Base-by-base conservation (phyloP, 2,113 vertebrate species). In the Rhinichthys klamathensis region DNA sequence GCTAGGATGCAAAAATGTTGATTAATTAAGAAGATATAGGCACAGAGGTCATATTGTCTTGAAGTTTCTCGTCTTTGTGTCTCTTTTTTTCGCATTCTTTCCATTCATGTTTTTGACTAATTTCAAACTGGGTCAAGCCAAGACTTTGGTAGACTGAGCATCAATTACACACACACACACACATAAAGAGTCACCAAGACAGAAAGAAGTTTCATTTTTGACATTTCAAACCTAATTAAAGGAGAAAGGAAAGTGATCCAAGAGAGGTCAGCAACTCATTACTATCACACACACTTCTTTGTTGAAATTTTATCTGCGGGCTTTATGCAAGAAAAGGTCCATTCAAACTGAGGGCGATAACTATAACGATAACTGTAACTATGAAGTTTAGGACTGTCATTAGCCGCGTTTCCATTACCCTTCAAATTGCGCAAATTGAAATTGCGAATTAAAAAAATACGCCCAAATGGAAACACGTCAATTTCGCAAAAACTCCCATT, bases 141-240 rank as follows among this genome's bases (percentile, higher is more conserved):
- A 46, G 49, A 82, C 51, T 77, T 56, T 35, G 23, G 27, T 67
- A 73, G 35, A 78, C 41, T n/a, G 41, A 74, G 46, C 56, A 35
- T 69, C 83, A 54, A 81, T 44, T 49, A 41, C 38, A 41, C 8
- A 56, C 54, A 54, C 18, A 61, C 41, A n/a, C n/a, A n/a, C n/a
- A 27, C 84, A 86, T 51, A 70, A 54, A 85, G 35, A 51, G 35
- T 54, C 9, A 54, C 80, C 76, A 46, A 89, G 77, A 56, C 72
- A 35, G 16, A 81, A 49, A 44, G 80, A 84, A 23, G 51, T 86
- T 78, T 88, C 86, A 87, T 85, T 88, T n/a, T 90, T 93, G 93
- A 93, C 93, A 94, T 95, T 94, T 92, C 88, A 86, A 92, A 89
- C 85, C 89, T 93, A 91, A 93, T 95, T 92, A 93, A 94, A 93